Base-by-base conservation (phyloP, 2,113 vertebrate species). In the Oceanites oceanicus region DNA sequence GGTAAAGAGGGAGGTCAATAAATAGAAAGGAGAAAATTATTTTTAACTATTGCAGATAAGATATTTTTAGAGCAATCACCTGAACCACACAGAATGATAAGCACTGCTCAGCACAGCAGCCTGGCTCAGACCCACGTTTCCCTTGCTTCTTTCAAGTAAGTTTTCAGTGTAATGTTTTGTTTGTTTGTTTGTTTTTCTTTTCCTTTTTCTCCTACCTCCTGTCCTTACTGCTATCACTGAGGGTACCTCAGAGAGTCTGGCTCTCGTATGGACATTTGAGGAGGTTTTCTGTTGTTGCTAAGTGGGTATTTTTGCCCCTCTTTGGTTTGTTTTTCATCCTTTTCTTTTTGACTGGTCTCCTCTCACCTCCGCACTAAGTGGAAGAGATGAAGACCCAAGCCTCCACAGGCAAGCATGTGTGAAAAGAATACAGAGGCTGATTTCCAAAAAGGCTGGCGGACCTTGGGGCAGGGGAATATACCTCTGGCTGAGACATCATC, bases 41-140 rank as follows among this genome's bases (percentile, higher is more conserved):
- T 97, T 95, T 95, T 91, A 97, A 92, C 80, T 20, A 13, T 94
- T 94, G 86, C 68, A 94, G 92, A 92, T 78, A 86, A 94, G 76
- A 76, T 95, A 94, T 94, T 97, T 95, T 97, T 97, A 96, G 94
- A 94, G 88, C 86, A 95, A 88, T 95, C 91, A 96, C 92, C 92
- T 97, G 83, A 74, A 72, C 91, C 78, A 38, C 70, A 14, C 30
- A 49, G 76, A 50, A 75, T 38, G 88, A 94, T 94, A 87, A 95
- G 88, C 80, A 58, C 73, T 19, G 40, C 94, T 94, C 94, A 65
- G 15, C 75, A 50, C 58, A 6, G 79, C 17, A 8, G 72, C 61
- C 73, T 80, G 88, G 68, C 65, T 86, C 73, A 89, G 22, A 50
- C 79, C 55, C 83, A 56, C 30, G 47, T 67, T 75, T 75, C 49